These are phyloP conservation scores for Ips typographus DNA, from an alignment of 1,140 invertebrate genomes.

Conservation along the genomic window DNA sequence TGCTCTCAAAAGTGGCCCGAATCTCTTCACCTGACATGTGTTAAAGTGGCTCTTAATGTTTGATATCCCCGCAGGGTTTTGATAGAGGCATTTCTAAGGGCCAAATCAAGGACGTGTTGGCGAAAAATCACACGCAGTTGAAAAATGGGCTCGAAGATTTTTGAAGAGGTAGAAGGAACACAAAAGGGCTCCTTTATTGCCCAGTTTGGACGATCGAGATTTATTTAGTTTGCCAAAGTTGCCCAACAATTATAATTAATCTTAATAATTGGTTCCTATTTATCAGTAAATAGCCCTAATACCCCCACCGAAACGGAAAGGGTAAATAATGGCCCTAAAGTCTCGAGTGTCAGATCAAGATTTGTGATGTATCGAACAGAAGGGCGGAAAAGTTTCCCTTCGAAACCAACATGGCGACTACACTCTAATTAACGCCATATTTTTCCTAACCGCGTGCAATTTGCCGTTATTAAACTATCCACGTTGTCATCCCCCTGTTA, in stretches of 20 bases:
- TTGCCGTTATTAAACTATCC: no score
- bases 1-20: constrained; percentile 24
- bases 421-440: no score
- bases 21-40: constrained; percentile 34
- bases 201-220: constrained; percentile 15
- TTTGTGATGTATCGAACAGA: constrained; percentile 8
- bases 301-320: constrained; percentile 22
- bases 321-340: constrained; percentile 24
- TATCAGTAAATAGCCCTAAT: constrained; percentile 28
- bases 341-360: constrained; percentile 8
- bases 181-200: background rate
- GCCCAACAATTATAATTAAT: constrained; percentile 34
- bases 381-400: no score
- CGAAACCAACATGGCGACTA: no score
- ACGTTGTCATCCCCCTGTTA: no score
- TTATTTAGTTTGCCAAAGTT: constrained; percentile 10
- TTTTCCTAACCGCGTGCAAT: no score
- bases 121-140: constrained; percentile 13
- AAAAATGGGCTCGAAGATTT: constrained; percentile 14
- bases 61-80: constrained; percentile 27
- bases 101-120: constrained; percentile 23
- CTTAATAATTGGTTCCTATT: constrained; percentile 33
- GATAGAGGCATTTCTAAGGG: constrained; percentile 30
- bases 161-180: background rate
- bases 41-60: constrained; percentile 34